A percentile compares a stretch with the other conserved stretches of the same genome.
phyloP scores from a whole-genome alignment of 2,888 invertebrate genomes.

The Alloscopus bannaensis region DNA sequence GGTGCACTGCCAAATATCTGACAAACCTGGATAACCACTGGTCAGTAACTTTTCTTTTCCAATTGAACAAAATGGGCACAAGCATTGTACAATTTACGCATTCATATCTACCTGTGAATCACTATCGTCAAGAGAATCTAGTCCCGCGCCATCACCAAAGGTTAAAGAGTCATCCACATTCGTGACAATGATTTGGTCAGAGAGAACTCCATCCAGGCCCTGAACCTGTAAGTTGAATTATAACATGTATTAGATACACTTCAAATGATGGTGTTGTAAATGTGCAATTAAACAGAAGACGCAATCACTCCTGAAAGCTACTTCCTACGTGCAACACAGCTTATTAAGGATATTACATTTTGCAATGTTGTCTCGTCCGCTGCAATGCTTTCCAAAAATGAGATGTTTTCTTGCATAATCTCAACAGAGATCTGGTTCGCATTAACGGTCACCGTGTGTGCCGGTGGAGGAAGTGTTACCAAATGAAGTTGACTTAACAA shows the following conservation, averaged over 20 bases:
- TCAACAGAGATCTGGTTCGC: constrained; percentile 70
- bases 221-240: constrained; percentile 67
- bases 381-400: constrained; percentile 71
- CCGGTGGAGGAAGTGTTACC: constrained; percentile 60
- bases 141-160: constrained; percentile 64
- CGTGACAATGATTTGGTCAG: constrained; percentile 72
- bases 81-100: neutral
- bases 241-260: neutral
- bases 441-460: constrained; percentile 48
- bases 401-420: constrained; percentile 71
- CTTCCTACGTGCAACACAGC: neutral
- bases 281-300: neutral
- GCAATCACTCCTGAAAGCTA: no score
- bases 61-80: neutral
- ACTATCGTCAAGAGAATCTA: constrained; percentile 67
- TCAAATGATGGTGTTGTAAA: neutral
- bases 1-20: constrained; percentile 67
- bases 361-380: constrained; percentile 67
- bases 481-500: constrained; percentile 69
- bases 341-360: constrained; percentile 54
- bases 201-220: constrained; percentile 70
- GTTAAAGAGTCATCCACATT: constrained; percentile 69
- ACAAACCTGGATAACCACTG: constrained; percentile 59
- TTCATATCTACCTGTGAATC: constrained; percentile 63
- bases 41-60: no score